These are phyloP conservation scores for Hylaeus anthracinus DNA, from an alignment of 1,140 invertebrate genomes.

Conservation along the genomic window DNA sequence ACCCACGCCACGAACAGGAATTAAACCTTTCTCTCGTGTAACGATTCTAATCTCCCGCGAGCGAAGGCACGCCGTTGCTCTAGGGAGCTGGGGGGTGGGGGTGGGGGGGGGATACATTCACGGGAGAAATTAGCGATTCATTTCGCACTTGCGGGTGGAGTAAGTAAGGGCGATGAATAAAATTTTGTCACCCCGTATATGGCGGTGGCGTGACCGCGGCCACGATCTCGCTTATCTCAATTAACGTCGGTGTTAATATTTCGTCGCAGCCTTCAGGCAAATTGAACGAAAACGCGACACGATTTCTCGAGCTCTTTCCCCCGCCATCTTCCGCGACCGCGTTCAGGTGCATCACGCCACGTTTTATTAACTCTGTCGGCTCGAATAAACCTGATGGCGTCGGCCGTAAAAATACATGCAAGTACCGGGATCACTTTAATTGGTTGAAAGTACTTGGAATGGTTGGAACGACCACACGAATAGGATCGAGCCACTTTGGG, in stretches of 20 bases:
- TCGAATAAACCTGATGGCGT: neutral
- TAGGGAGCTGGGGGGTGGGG: no score
- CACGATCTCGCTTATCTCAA: constrained; percentile 44
- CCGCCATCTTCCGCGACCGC: neutral
- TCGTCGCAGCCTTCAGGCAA: constrained; percentile 19
- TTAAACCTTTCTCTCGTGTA: constrained; percentile 15
- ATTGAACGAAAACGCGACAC: constrained; percentile 29
- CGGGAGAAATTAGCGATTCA: constrained; percentile 24
- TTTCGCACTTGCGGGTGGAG: neutral
- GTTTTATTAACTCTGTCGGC: neutral
- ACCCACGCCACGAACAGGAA: constrained; percentile 18
- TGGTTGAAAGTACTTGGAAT: no score
- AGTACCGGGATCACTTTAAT: no score
- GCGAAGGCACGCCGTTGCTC: neutral
- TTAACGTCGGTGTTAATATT: constrained; percentile 54
- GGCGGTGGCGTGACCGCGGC: constrained; percentile 28
- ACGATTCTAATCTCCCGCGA: constrained; percentile 19
- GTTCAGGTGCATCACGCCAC: neutral
- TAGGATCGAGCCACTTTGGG: no score
- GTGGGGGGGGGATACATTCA: neutral
- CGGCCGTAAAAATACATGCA: no score
- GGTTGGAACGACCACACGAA: no score
- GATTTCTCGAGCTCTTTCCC: neutral
- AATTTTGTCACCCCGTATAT: constrained; percentile 25
- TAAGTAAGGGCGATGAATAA: constrained; percentile 16